Evolutionary conservation across 1,140 invertebrate genomes (phyloP).

Genomic region (Musca vetustissima): DNA sequence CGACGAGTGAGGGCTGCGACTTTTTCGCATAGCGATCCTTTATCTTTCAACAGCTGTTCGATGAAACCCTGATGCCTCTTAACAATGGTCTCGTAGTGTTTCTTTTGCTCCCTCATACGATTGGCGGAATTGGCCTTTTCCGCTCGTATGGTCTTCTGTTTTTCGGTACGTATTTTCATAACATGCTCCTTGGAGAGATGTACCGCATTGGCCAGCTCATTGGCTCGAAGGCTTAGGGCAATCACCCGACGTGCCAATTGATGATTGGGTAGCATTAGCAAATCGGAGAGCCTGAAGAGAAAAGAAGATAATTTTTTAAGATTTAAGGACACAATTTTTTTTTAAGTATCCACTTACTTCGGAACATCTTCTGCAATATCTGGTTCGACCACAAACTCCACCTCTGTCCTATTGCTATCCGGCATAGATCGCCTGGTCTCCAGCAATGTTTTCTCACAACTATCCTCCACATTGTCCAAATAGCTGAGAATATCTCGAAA

Average conservation of each 20-base stretch:
- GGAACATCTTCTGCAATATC: slow-evolving; percentile 53
- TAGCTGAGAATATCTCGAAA: slow-evolving; percentile 53
- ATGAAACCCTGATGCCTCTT: slow-evolving; percentile 71
- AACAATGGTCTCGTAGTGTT: slow-evolving; percentile 65
- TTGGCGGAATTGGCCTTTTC: slow-evolving; percentile 46
- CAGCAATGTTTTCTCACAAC: slow-evolving; percentile 52
- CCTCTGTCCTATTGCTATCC: slow-evolving; percentile 47
- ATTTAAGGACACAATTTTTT: not conserved
- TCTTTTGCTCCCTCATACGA: slow-evolving; percentile 63
- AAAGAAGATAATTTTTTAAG: slow-evolving; percentile 2
- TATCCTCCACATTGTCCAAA: slow-evolving; percentile 53
- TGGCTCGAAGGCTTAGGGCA: slow-evolving; percentile 47
- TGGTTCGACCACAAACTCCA: slow-evolving; percentile 52
- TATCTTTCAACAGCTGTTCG: slow-evolving; percentile 67
- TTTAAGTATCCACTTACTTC: slow-evolving; percentile 38
- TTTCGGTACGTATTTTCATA: slow-evolving; percentile 44
- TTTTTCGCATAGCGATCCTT: slow-evolving; percentile 66
- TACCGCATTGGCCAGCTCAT: slow-evolving; percentile 53
- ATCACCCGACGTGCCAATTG: slow-evolving; percentile 51
- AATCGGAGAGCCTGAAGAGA: slow-evolving; percentile 41
- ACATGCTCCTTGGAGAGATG: slow-evolving; percentile 54
- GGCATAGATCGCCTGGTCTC: slow-evolving; percentile 49
- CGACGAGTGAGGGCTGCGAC: slow-evolving; percentile 63
- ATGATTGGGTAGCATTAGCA: slow-evolving; percentile 53
- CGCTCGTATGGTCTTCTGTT: slow-evolving; percentile 45